A percentile compares a stretch with the other conserved stretches of the same genome.
These are phyloP conservation scores for Parnassius mnemosyne DNA, from an alignment of 2,888 invertebrate species.

Conservation along the genomic window DNA sequence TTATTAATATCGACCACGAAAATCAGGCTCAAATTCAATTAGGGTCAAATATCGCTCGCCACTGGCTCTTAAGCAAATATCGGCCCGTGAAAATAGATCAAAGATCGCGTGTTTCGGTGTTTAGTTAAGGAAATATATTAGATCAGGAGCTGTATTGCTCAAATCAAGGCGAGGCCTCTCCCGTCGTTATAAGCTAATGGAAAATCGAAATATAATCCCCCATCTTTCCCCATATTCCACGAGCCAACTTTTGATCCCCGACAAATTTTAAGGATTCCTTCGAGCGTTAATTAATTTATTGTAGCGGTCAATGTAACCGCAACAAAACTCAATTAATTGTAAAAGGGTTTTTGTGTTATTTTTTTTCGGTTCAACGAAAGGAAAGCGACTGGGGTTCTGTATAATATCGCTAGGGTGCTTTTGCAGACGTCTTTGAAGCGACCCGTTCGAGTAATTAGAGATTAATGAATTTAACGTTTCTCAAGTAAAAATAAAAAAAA, in stretches of 20 bases:
- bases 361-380: conserved; percentile 51
- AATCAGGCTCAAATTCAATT: conserved; percentile 72
- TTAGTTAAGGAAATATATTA: conserved; percentile 75
- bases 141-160: conserved; percentile 56
- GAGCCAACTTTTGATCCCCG: conserved; percentile 75
- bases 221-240: conserved; percentile 45
- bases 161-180: conserved; percentile 63
- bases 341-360: conserved; percentile 80
- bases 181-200: conserved; percentile 76
- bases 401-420: conserved; percentile 48
- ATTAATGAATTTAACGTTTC: conserved; percentile 62
- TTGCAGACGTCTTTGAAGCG: conserved; percentile 54
- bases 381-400: conserved; percentile 46
- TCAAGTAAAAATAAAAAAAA: conserved; percentile 33
- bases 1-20: conserved; percentile 68
- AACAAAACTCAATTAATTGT: conserved; percentile 81
- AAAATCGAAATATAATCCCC: conserved; percentile 78
- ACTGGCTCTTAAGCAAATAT: conserved; percentile 71
- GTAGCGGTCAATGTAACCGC: conserved; percentile 75
- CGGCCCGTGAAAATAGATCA: conserved; percentile 73
- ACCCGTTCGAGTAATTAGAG: conserved; percentile 69
- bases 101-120: conserved; percentile 75
- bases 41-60: conserved; percentile 62
- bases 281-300: conserved; percentile 80
- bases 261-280: conserved; percentile 78